Percentiles rank a stretch among this genome's conserved stretches.
phyloP scores from a whole-genome alignment of 2,113 vertebrate species.

The Hydrochoerus hydrochaeris region DNA sequence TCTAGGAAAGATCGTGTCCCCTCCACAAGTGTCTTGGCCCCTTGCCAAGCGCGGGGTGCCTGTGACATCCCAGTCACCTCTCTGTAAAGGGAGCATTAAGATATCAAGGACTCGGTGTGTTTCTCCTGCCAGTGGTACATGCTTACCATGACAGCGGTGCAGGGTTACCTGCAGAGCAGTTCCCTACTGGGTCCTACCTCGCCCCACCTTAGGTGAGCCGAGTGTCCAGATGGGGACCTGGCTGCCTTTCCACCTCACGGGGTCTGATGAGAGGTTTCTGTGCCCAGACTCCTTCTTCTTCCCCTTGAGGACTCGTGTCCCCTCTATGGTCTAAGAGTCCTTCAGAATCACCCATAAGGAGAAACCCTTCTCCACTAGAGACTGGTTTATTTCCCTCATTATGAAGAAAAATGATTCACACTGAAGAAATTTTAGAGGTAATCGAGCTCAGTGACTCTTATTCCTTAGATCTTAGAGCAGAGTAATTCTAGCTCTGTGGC shows the following conservation, averaged over 20 bases:
- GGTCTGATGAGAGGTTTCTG: neutral
- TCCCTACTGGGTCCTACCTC: neutral
- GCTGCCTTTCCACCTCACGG: neutral
- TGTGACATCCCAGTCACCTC: too few relatives aligned
- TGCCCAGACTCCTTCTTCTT: neutral
- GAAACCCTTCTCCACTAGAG: neutral
- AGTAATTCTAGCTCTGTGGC: neutral
- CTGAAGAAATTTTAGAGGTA: neutral
- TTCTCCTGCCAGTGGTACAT: neutral
- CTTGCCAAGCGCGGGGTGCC: neutral
- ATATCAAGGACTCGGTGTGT: neutral
- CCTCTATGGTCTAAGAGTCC: neutral
- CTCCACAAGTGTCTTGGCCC: neutral
- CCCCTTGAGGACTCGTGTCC: neutral
- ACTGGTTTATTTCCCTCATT: neutral
- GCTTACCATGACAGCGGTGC: neutral
- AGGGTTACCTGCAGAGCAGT: neutral
- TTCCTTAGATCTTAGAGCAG: neutral
- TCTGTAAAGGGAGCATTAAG: neutral
- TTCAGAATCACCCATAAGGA: neutral
- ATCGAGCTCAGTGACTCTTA: neutral
- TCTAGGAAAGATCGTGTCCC: neutral
- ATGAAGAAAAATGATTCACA: neutral
- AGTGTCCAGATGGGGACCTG: accelerated
- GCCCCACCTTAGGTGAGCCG: neutral